phyloP scores from a whole-genome alignment of 2,113 vertebrate species.

The Ameiurus melas region DNA sequence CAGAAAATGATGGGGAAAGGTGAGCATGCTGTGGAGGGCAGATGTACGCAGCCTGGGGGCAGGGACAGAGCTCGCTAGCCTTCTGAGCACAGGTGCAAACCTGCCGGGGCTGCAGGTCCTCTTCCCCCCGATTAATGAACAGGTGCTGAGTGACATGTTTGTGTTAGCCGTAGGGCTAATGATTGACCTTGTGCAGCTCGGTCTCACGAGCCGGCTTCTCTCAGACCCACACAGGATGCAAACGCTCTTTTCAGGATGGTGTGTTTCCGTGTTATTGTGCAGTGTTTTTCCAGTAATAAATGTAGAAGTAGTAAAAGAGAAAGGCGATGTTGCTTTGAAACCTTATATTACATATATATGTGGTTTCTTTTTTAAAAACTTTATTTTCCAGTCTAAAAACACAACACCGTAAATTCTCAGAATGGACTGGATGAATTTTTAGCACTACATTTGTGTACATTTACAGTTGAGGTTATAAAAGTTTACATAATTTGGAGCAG shows the following conservation, averaged over 20 bases:
- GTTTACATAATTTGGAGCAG: no score
- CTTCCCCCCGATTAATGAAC: constrained; percentile 62
- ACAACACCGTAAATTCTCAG: neutral
- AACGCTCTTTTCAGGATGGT: neutral
- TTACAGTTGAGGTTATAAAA: no score
- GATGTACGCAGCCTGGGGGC: constrained; percentile 17
- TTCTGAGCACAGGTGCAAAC: constrained; percentile 60
- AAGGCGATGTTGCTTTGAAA: neutral
- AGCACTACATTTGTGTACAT: neutral
- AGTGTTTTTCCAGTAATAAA: neutral
- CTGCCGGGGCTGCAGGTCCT: constrained; percentile 58
- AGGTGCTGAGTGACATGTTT: constrained; percentile 69
- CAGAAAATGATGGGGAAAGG: constrained; percentile 35
- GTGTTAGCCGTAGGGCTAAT: constrained; percentile 52
- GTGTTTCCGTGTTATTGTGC: neutral
- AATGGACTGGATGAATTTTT: neutral
- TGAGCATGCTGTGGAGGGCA: neutral
- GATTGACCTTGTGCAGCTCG: constrained; percentile 42
- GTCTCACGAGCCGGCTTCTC: neutral
- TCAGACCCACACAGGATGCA: neutral
- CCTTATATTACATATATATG: neutral
- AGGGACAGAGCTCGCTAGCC: constrained; percentile 44
- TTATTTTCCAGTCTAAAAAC: no score
- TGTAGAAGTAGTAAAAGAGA: neutral
- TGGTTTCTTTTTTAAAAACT: neutral